Base-by-base conservation (phyloP, 2,113 vertebrate species). In the Mixornis gularis region DNA sequence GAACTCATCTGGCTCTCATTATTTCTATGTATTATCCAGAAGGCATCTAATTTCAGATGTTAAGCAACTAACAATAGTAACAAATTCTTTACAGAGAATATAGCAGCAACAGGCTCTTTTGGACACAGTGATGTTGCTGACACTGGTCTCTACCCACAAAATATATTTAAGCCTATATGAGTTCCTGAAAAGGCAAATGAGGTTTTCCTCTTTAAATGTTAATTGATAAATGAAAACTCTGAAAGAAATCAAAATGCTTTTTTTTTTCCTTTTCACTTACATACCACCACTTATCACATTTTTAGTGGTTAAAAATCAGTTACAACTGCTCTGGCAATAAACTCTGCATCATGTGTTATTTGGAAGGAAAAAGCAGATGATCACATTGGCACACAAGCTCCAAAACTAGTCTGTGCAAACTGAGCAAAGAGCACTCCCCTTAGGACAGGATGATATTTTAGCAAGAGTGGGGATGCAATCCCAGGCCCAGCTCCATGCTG, bases 1-100 rank as follows among this genome's bases (percentile, higher is more conserved):
- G 93, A 68, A 43, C 32, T 22, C 16, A 9, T 89, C 85, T 94
- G 87, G 34, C 38, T 79, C 13, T 49, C 64, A 58, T 83, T 90
- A 90, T 94, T 93, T 88, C 52, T 92, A 43, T 93, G 70, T 43
- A 87, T 92, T 95, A 84, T 84, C 89, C 96, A 93, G 86, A 90
- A 84, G 86, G 41, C 73, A 63, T 90, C 77, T 89, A 78, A 87
- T 95, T 94, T 90, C 71, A 89, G 87, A 81, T 51, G 78, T 85
- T 93, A 92, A 95, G 25, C 36, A 72, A 29, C 86, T 93, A 95
- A 96, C 91, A 96, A 95, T 94, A 95, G 92, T 78, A 92, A 92
- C 79, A 91, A 82, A 87, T 76, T 65, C 38, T 85, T 94, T 59
- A 65, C 49, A 89, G 84, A 94, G 20, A 65, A 73, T 85, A 53